Conservation (phyloP, 2,888 invertebrate genomes). For the Drosophila pseudotakahashii region DNA sequence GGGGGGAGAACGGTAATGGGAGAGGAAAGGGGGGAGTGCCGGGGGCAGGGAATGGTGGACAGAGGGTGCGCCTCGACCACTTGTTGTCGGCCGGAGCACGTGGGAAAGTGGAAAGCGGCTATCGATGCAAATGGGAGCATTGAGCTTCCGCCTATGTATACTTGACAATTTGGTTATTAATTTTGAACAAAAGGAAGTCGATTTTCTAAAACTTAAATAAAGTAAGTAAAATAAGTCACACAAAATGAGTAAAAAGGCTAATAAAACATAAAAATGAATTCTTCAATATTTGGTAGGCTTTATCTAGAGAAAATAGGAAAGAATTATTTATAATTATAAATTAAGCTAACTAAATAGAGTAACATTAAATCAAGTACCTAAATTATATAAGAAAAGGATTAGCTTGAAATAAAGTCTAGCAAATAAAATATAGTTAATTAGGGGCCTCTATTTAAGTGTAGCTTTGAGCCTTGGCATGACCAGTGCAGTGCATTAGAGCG, state of each 20-base stretch:
- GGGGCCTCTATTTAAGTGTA: neutral
- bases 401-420: too few species aligned
- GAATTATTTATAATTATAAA: too few species aligned
- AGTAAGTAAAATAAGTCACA: too few species aligned
- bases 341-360: too few species aligned
- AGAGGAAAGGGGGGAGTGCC: slow-evolving; percentile 1
- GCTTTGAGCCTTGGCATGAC: slow-evolving; percentile 27
- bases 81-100: slow-evolving; percentile 68
- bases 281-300: too few species aligned
- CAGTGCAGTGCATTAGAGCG: slow-evolving; percentile 32
- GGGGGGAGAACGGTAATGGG: slow-evolving; percentile 30
- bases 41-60: neutral
- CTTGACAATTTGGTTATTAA: slow-evolving; percentile 3
- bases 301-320: too few species aligned
- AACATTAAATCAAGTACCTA: too few species aligned
- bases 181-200: neutral
- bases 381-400: too few species aligned
- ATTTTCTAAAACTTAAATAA: neutral
- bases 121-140: slow-evolving; percentile 38
- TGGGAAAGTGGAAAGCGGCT: slow-evolving; percentile 55
- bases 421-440: too few species aligned
- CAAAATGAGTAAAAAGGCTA: too few species aligned
- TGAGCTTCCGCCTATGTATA: slow-evolving; percentile 54
- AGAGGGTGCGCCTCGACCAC: slow-evolving; percentile 65
- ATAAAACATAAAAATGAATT: too few species aligned